These are phyloP conservation scores for Danionella cerebrum DNA, from an alignment of 2,113 vertebrate genomes.

Conservation along the genomic window DNA sequence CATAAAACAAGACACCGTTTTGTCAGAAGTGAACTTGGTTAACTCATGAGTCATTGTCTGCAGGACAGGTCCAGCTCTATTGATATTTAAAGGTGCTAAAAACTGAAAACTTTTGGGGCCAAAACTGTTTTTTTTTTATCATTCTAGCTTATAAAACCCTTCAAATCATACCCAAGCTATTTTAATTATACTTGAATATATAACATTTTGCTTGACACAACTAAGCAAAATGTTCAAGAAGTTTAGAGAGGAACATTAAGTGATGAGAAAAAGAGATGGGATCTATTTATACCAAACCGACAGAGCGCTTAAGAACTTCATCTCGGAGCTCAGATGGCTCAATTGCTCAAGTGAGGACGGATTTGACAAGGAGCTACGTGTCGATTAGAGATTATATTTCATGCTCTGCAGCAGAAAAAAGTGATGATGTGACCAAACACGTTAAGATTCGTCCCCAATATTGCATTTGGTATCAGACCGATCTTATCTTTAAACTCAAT, in stretches of 20 bases:
- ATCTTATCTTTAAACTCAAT: not conserved
- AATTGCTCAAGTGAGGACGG: constrained; percentile 20
- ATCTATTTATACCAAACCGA: constrained; percentile 27
- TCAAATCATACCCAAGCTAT: too few species aligned
- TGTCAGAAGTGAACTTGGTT: too few species aligned
- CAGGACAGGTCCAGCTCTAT: too few species aligned
- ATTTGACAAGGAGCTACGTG: constrained; percentile 18
- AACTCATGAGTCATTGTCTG: too few species aligned
- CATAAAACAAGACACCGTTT: too few species aligned
- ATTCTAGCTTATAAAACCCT: too few species aligned
- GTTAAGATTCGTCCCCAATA: too few species aligned
- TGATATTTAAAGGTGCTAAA: too few species aligned
- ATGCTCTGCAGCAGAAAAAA: not conserved
- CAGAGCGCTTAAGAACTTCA: constrained; percentile 27
- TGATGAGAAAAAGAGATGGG: constrained; percentile 19
- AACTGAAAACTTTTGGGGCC: too few species aligned
- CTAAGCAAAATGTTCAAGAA: not conserved
- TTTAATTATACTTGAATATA: too few species aligned
- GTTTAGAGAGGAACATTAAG: constrained; percentile 9
- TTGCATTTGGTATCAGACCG: not conserved
- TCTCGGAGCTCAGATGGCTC: constrained; percentile 23
- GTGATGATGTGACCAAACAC: not conserved
- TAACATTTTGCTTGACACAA: too few species aligned
- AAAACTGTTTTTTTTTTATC: too few species aligned
- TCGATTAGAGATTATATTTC: constrained; percentile 31